Evolutionary conservation across 2,113 vertebrate genomes (phyloP).

Genomic region (Phrynosoma blainvillii): DNA sequence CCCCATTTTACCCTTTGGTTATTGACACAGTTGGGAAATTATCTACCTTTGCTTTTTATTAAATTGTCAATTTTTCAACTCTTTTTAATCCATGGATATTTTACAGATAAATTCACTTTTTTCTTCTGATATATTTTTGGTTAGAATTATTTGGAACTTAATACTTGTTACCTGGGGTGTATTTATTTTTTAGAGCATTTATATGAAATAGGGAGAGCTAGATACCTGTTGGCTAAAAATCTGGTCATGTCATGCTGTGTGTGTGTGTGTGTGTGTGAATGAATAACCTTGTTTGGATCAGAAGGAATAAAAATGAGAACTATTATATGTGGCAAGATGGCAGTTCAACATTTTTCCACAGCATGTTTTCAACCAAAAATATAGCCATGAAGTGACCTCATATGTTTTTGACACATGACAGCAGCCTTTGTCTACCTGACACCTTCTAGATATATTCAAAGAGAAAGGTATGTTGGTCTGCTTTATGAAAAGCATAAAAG

Average conservation of each 20-base stretch:
- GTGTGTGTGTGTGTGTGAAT: neutral
- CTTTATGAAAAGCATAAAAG: no score
- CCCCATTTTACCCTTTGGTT: conserved; percentile 56
- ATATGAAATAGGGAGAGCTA: neutral
- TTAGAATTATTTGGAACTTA: conserved; percentile 9
- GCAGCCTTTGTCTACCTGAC: no score
- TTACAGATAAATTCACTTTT: neutral
- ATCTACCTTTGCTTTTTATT: conserved; percentile 49
- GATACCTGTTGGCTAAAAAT: neutral
- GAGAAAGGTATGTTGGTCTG: no score
- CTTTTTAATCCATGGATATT: neutral
- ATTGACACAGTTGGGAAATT: conserved; percentile 75
- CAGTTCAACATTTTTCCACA: no score
- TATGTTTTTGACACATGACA: no score
- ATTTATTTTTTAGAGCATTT: neutral
- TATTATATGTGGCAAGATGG: no score
- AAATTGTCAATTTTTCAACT: conserved; percentile 37
- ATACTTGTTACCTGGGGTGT: neutral
- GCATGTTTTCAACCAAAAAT: no score
- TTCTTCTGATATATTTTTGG: neutral
- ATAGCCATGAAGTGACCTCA: no score
- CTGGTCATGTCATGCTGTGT: no score
- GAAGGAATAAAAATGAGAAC: no score
- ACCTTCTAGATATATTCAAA: no score
- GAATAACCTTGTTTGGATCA: no score